Evolutionary conservation across 2,888 invertebrate genomes (phyloP), one percentile per base, ranked within the genome.

Genomic region (Rhamphomyia laevipes): DNA sequence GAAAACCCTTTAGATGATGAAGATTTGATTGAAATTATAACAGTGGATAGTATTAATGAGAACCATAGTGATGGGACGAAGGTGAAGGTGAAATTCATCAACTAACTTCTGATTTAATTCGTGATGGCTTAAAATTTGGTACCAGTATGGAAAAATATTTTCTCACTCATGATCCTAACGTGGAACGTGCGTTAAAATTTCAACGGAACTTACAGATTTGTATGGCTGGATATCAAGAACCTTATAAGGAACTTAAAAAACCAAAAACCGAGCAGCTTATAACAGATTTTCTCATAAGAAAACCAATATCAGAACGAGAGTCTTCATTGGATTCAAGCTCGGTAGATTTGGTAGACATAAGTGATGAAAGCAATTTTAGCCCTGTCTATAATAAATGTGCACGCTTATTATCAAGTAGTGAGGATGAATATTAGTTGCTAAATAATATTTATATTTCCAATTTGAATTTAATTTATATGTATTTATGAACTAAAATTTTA

Each of bases 1-100:
- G 58, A 61, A 38, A 56, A 56, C 54, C 55, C 53, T 45, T 48
- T 59, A 21, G 52, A 50, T 51, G 58, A 61, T 49, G 56, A 56
- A 45, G 58, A 60, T 48, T 51, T 58, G 15, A 18, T 49, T 21
- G 45, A 41, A 41, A 16, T 40, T 27, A 21, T 40, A 40, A 5
- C 40, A 41, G 6, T 38, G 44, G 38, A 30, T 21, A 11, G 15
- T 31, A 18, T 27, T 44, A 48, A 38, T 45, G 44, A 48, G 43
- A 31, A 48, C 16, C n/a, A 45, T 48, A 9, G 40, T 41, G 35
- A 47, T 35, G n/a, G n/a, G 23, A 37, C 15, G 48, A 48, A 30
- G 45, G 35, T 4, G 44, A 48, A 48, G 37, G 6, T 31, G 18
- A 38, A 38, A 30, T 48, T 45, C 44, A 48, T 48, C 48, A 48